Evolutionary conservation across 1,140 invertebrate genomes (phyloP).

Genomic region (Tetraneura akinire): DNA sequence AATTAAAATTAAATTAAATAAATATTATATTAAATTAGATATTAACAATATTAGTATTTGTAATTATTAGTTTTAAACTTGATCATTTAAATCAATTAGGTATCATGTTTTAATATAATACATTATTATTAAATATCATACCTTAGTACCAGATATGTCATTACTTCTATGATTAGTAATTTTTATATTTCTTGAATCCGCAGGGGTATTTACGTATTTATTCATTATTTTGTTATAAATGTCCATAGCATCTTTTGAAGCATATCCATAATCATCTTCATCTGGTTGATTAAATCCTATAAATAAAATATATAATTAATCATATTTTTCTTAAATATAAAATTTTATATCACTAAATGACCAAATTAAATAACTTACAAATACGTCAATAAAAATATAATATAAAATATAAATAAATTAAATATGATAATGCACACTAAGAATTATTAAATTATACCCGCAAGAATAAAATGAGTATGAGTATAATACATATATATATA

Average conservation of each 20-base stretch:
- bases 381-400: too few relatives aligned
- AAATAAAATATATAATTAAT: neutral
- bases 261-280: conserved; percentile 88
- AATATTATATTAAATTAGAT: too few relatives aligned
- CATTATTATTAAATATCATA: conserved; percentile 54
- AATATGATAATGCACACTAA: too few relatives aligned
- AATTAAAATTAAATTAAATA: too few relatives aligned
- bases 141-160: conserved; percentile 67
- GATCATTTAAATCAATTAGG: too few relatives aligned
- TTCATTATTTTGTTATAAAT: conserved; percentile 82
- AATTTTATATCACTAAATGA: too few relatives aligned
- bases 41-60: too few relatives aligned
- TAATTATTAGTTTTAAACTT: too few relatives aligned
- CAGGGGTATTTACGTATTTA: conserved; percentile 71
- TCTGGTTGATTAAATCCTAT: conserved; percentile 75
- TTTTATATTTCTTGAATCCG: conserved; percentile 65
- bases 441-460: neutral
- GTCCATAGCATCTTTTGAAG: conserved; percentile 76
- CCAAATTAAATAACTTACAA: too few relatives aligned
- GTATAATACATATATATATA: too few relatives aligned
- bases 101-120: neutral
- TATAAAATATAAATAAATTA: too few relatives aligned
- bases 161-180: conserved; percentile 58
- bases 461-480: neutral
- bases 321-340: too few relatives aligned